Evolutionary conservation across 2,888 invertebrate genomes (phyloP).

Genomic region (Drosophila hawaiiensis): DNA sequence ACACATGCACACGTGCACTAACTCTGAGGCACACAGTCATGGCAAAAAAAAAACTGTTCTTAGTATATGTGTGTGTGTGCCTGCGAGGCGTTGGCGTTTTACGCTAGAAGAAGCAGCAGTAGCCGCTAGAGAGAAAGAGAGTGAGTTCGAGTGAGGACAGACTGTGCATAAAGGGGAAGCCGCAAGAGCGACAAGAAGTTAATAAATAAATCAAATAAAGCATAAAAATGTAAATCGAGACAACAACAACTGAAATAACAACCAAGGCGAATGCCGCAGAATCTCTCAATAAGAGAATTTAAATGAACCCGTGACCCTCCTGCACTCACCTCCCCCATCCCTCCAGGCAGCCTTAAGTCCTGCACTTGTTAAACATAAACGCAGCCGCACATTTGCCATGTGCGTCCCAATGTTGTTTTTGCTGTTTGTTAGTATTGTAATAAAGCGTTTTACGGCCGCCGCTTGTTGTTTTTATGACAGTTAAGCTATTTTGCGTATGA

Average conservation of each 20-base stretch:
- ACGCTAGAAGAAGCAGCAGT: slow-evolving; percentile 45
- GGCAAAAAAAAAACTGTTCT: slow-evolving; percentile 54
- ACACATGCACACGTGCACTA: slow-evolving; percentile 37
- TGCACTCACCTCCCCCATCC: not conserved
- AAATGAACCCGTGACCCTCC: slow-evolving; percentile 10
- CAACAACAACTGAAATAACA: slow-evolving; percentile 29
- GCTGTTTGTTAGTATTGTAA: slow-evolving; percentile 52
- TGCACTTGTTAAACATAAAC: slow-evolving; percentile 68
- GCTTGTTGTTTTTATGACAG: slow-evolving; percentile 75
- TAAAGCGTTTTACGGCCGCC: slow-evolving; percentile 75
- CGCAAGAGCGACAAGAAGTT: slow-evolving; percentile 36
- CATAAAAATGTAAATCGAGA: slow-evolving; percentile 58
- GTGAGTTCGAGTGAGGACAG: not conserved
- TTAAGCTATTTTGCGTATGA: slow-evolving; percentile 81
- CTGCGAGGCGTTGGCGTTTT: slow-evolving; percentile 75
- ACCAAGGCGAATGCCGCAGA: slow-evolving; percentile 12
- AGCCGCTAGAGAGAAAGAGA: slow-evolving; percentile 18
- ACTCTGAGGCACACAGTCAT: slow-evolving; percentile 21
- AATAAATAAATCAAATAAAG: slow-evolving; percentile 72
- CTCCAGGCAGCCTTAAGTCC: slow-evolving; percentile 1
- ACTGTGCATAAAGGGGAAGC: slow-evolving; percentile 11
- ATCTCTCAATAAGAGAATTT: slow-evolving; percentile 41
- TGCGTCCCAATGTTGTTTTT: slow-evolving; percentile 26
- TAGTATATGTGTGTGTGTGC: slow-evolving; percentile 42
- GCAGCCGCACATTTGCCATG: slow-evolving; percentile 66